A percentile compares a stretch with the other conserved stretches of the same genome.
These are phyloP conservation scores for Dromaius novaehollandiae DNA, from an alignment of 2,113 vertebrate genomes.

Conservation along the genomic window DNA sequence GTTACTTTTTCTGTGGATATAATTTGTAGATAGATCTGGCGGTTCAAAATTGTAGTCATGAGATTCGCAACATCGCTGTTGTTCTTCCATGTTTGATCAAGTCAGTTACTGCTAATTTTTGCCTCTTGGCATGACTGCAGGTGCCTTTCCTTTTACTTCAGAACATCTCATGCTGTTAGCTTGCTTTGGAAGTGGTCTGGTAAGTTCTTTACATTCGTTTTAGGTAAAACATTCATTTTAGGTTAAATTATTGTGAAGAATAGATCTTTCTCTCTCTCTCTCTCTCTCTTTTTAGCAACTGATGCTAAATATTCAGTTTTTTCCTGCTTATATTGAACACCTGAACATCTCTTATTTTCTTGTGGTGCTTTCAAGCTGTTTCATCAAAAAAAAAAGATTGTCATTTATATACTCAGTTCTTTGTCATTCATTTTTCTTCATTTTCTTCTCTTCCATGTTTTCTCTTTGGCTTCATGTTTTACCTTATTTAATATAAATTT, in stretches of 20 bases:
- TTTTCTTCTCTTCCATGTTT: neutral
- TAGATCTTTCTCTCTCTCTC: neutral
- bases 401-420: neutral
- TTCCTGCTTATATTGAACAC: neutral
- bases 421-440: neutral
- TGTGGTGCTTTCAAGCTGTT: neutral
- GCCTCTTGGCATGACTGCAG: neutral
- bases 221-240: neutral
- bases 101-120: neutral
- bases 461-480: neutral
- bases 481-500: neutral
- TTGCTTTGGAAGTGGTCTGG: neutral
- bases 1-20: neutral
- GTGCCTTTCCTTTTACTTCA: neutral
- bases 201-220: neutral
- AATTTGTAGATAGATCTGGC: neutral
- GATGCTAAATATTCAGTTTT: neutral
- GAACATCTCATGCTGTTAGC: neutral
- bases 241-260: neutral
- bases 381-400: neutral
- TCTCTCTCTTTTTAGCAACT: neutral
- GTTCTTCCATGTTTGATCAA: neutral
- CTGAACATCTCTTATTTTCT: neutral
- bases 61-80: fast-evolving
- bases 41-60: neutral